phyloP scores from a whole-genome alignment of 1,140 invertebrate species.

The Drosophila ohnishii region DNA sequence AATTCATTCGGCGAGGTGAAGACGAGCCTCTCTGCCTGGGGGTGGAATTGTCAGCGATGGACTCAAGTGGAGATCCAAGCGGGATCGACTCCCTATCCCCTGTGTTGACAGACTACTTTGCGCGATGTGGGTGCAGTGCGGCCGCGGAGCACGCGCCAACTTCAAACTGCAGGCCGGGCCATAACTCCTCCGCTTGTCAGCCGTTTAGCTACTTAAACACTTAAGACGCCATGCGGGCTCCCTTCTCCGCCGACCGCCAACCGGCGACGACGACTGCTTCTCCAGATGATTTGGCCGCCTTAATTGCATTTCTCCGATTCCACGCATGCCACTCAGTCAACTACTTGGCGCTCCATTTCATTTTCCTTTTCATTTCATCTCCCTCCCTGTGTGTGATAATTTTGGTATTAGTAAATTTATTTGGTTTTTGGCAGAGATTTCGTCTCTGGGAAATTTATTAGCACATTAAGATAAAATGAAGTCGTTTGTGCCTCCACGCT shows the following conservation, averaged over 20 bases:
- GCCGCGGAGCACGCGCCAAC: slow-evolving; percentile 63
- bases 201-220: slow-evolving; percentile 79
- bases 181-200: slow-evolving; percentile 74
- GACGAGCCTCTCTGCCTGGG: neutral
- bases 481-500: slow-evolving; percentile 71
- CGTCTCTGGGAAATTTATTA: slow-evolving; percentile 76
- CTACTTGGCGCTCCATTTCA: slow-evolving; percentile 75
- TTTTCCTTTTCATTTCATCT: slow-evolving; percentile 21
- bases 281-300: slow-evolving; percentile 57
- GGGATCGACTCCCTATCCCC: slow-evolving; percentile 17
- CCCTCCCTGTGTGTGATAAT: slow-evolving; percentile 49
- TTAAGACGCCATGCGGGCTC: slow-evolving; percentile 66
- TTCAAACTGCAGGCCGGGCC: slow-evolving; percentile 65
- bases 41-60: slow-evolving; percentile 34
- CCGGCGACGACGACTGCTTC: neutral
- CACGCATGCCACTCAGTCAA: slow-evolving; percentile 73
- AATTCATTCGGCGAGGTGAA: slow-evolving; percentile 51
- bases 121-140: slow-evolving; percentile 31
- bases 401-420: slow-evolving; percentile 80
- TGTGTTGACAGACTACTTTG: slow-evolving; percentile 74
- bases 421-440: slow-evolving; percentile 80
- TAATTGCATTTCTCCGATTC: slow-evolving; percentile 79
- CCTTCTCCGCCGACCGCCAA: neutral
- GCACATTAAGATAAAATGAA: slow-evolving; percentile 81
- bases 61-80: slow-evolving; percentile 59